These are phyloP conservation scores for Trichonephila clavata DNA, from an alignment of 1,140 invertebrate species.

Conservation along the genomic window DNA sequence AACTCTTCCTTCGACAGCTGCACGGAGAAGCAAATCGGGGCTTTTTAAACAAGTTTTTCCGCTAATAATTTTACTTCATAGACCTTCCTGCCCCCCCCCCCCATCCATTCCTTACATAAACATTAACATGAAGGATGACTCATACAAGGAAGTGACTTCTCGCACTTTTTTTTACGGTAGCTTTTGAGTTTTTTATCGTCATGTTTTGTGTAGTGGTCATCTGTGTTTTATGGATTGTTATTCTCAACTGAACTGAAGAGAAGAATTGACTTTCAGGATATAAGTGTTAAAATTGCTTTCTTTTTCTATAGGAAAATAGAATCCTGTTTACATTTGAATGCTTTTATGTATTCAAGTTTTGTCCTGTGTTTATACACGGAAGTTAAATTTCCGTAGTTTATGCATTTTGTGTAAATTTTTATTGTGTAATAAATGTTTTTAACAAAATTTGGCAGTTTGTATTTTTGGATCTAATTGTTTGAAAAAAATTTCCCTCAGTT, in stretches of 20 bases:
- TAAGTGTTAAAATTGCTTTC: background rate
- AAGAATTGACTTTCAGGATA: background rate
- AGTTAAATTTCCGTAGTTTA: no score
- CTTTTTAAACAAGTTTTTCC: conserved; percentile 20
- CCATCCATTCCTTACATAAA: background rate
- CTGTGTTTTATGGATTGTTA: background rate
- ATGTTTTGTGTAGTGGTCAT: conserved; percentile 36
- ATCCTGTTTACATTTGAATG: background rate
- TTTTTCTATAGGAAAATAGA: background rate
- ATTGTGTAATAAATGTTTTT: no score
- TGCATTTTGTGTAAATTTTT: no score
- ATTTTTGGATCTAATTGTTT: no score
- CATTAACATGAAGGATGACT: background rate
- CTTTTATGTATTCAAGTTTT: background rate
- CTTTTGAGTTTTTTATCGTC: background rate
- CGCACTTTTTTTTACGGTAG: background rate
- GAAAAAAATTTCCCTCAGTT: no score
- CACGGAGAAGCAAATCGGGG: background rate
- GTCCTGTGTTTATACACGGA: no score
- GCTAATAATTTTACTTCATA: background rate
- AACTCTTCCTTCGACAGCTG: background rate
- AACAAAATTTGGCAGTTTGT: no score
- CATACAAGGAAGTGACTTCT: conserved; percentile 43
- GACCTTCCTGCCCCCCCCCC: background rate
- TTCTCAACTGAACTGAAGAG: background rate